Percentiles rank a stretch among this genome's conserved stretches.
These are phyloP conservation scores for Lithophane leautieri DNA, from an alignment of 2,888 invertebrate genomes.

Conservation along the genomic window DNA sequence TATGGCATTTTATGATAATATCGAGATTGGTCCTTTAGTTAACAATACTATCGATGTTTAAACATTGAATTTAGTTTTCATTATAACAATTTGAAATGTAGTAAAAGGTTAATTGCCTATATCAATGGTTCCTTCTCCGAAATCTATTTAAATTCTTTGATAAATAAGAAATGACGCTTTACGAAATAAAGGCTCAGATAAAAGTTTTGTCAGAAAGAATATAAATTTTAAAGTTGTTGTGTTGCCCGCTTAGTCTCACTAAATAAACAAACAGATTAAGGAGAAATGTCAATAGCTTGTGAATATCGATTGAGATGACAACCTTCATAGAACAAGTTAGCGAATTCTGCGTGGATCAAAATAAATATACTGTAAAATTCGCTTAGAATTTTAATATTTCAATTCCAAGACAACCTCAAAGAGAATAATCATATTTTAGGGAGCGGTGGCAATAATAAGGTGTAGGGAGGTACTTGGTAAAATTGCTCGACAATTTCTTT, in stretches of 20 bases:
- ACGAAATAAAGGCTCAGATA: slow-evolving; percentile 14
- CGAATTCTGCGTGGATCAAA: slow-evolving; percentile 13
- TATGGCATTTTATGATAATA: not conserved
- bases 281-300: slow-evolving; percentile 2
- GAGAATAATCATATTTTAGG: slow-evolving; percentile 46
- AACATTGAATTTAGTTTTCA: not conserved
- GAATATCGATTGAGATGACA: slow-evolving; percentile 2
- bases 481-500: slow-evolving; percentile 45
- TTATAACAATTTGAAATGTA: not conserved
- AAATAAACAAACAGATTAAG: slow-evolving; percentile 24
- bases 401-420: slow-evolving; percentile 38
- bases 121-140: not conserved
- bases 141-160: slow-evolving; percentile 5
- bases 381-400: slow-evolving; percentile 46
- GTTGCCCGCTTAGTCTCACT: not conserved
- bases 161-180: slow-evolving; percentile 11
- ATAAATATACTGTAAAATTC: slow-evolving; percentile 6
- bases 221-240: slow-evolving; percentile 17
- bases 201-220: slow-evolving; percentile 7
- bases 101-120: not conserved
- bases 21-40: not conserved
- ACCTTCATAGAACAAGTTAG: slow-evolving; percentile 18
- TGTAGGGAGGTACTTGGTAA: slow-evolving; percentile 40
- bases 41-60: not conserved
- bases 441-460: slow-evolving; percentile 42